Evolutionary conservation across 2,888 invertebrate genomes (phyloP), one percentile per base, ranked within the genome.

Genomic region (Drosophila nr. perissopoda): DNA sequence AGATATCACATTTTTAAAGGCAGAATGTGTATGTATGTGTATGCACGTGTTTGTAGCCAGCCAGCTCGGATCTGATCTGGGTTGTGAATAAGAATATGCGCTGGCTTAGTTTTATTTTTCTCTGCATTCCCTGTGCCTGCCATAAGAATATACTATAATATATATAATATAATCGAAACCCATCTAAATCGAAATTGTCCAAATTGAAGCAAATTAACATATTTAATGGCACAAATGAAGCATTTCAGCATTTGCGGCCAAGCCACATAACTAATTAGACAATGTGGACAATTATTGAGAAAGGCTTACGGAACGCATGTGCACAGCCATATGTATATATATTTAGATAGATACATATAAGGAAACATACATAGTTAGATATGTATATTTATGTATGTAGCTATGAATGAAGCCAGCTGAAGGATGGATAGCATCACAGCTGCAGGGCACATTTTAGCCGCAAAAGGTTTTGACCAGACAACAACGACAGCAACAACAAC

Each of bases 181-280:
- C 21, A 59, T 45, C 48, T 49, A 29, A 34, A 38, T n/a, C 6
- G n/a, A 48, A 68, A 67, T 67, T 33, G 33, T 40, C 2, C 49
- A 57, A 57, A 57, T 42, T 49, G 25, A 51, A 29, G 2, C 18
- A 18, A 38, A 54, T 54, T 38, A 36, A 38, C 48, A 66, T 36
- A 29, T 33, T 33, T n/a, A 2, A 21, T n/a, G 13, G 27, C 11
- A 7, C 36, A 27, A 56, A n/a, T 56, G n/a, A 27, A 49, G 34
- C 4, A 52, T n/a, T 65, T 40, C 27, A 25, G 25, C 51, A 40
- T 57, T 69, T 29, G 31, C 38, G 68, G 53, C 8, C 31, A 10
- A 29, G 40, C 36, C 52, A 54, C 48, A 69, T 64, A 75, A 65
- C 76, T 73, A 78, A 73, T 69, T 58, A 51, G 52, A 21, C 54